phyloP scores from a whole-genome alignment of 2,888 invertebrate genomes.

The Drosophila quasianomalipes region DNA sequence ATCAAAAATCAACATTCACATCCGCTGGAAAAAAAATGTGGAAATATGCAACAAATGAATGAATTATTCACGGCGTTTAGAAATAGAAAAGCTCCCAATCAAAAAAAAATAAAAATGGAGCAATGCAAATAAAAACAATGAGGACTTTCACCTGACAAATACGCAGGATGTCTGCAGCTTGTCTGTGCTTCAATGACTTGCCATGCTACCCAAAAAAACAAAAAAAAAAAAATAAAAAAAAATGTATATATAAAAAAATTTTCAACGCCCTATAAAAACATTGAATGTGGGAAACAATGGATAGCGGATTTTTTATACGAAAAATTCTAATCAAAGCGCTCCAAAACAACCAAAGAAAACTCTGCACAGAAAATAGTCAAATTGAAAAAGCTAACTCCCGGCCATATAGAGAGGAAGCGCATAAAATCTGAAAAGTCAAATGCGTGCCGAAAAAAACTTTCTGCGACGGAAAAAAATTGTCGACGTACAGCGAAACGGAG shows the following conservation, averaged over 20 bases:
- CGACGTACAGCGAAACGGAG: slow-evolving; percentile 43
- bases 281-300: slow-evolving; percentile 50
- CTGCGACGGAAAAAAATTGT: slow-evolving; percentile 55
- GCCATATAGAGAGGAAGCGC: slow-evolving; percentile 14
- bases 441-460: slow-evolving; percentile 71
- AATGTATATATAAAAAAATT: slow-evolving; percentile 18
- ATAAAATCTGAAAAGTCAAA: slow-evolving; percentile 66
- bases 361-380: slow-evolving; percentile 48
- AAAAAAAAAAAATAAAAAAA: slow-evolving; percentile 14
- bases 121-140: slow-evolving; percentile 50
- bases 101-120: slow-evolving; percentile 34
- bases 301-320: slow-evolving; percentile 52
- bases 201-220: slow-evolving; percentile 33
- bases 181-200: slow-evolving; percentile 73
- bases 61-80: slow-evolving; percentile 73
- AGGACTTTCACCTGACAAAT: slow-evolving; percentile 77
- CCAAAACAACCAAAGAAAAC: slow-evolving; percentile 53
- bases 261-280: slow-evolving; percentile 43
- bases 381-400: slow-evolving; percentile 52
- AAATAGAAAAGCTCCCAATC: slow-evolving; percentile 45
- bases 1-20: slow-evolving; percentile 49
- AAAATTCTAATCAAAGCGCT: slow-evolving; percentile 77
- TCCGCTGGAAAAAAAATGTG: slow-evolving; percentile 32
- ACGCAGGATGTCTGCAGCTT: slow-evolving; percentile 72
- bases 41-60: slow-evolving; percentile 60